These are phyloP conservation scores for Choloepus hoffmanni DNA, from an alignment of 2,113 vertebrate species.

Conservation along the genomic window DNA sequence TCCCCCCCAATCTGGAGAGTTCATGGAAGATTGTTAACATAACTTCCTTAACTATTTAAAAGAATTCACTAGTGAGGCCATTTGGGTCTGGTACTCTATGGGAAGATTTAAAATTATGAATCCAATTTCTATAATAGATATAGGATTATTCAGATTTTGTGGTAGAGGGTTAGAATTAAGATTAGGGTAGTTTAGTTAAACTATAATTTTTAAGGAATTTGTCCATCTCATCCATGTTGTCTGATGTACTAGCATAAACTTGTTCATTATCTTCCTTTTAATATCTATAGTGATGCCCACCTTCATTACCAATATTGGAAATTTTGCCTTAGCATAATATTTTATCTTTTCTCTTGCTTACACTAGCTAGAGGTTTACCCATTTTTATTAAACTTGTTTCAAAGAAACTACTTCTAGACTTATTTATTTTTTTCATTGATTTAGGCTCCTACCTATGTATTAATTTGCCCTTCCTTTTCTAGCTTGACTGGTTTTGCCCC, in stretches of 20 bases:
- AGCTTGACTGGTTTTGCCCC: no score
- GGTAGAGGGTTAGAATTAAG: not conserved
- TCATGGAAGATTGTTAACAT: not conserved
- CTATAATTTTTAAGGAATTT: not conserved
- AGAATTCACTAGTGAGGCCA: not conserved
- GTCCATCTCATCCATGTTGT: not conserved
- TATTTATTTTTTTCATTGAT: not conserved
- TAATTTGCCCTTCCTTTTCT: not conserved
- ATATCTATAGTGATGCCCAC: not conserved
- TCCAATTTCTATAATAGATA: not conserved
- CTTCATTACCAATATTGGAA: not conserved
- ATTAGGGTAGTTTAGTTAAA: not conserved
- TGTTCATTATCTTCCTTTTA: not conserved
- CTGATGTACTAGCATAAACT: no score
- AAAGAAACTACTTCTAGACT: not conserved
- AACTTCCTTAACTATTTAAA: not conserved
- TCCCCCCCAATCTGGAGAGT: not conserved
- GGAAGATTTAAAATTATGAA: not conserved
- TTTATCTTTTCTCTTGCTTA: no score
- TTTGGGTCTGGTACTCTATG: not conserved
- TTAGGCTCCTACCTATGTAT: not conserved
- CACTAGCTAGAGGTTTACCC: no score
- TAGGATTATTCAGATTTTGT: not conserved
- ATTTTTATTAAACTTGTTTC: no score
- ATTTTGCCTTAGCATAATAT: no score